phyloP scores from a whole-genome alignment of 2,888 invertebrate species.

The Pandemis heparana region DNA sequence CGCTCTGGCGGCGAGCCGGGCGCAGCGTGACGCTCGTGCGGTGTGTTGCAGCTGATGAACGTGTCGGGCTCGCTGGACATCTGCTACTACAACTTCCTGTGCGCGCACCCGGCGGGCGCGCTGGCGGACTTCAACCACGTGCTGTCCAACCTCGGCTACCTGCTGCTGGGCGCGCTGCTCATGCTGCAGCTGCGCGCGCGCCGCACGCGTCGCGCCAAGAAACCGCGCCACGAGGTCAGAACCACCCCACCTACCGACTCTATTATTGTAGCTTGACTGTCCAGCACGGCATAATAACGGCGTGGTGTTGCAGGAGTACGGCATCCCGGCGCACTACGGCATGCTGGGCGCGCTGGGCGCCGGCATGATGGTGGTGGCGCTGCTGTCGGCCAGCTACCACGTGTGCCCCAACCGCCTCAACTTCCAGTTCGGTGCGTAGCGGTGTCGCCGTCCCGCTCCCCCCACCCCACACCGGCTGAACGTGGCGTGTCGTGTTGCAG shows the following conservation, averaged over 20 bases:
- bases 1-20: background rate
- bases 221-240: slow-evolving; percentile 65
- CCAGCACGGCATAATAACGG: background rate
- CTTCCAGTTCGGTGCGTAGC: slow-evolving; percentile 93
- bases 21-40: background rate
- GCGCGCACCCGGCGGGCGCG: slow-evolving; percentile 91
- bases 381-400: slow-evolving; percentile 95
- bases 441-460: background rate
- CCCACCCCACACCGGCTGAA: background rate
- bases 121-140: slow-evolving; percentile 95
- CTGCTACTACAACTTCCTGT: slow-evolving; percentile 96
- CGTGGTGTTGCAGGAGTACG: slow-evolving; percentile 83
- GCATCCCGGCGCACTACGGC: slow-evolving; percentile 94
- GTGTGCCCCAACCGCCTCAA: slow-evolving; percentile 95
- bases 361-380: slow-evolving; percentile 94
- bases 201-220: slow-evolving; percentile 54
- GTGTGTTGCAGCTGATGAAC: slow-evolving; percentile 86
- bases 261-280: too few species aligned
- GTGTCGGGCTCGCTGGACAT: slow-evolving; percentile 94
- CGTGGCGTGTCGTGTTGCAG: slow-evolving; percentile 78
- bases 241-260: too few species aligned
- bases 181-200: slow-evolving; percentile 87
- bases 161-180: slow-evolving; percentile 92
- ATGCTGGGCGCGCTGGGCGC: slow-evolving; percentile 94
- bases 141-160: slow-evolving; percentile 93